Evolutionary conservation across 2,113 vertebrate species (phyloP).

Genomic region (Phalacrocorax pelagicus): DNA sequence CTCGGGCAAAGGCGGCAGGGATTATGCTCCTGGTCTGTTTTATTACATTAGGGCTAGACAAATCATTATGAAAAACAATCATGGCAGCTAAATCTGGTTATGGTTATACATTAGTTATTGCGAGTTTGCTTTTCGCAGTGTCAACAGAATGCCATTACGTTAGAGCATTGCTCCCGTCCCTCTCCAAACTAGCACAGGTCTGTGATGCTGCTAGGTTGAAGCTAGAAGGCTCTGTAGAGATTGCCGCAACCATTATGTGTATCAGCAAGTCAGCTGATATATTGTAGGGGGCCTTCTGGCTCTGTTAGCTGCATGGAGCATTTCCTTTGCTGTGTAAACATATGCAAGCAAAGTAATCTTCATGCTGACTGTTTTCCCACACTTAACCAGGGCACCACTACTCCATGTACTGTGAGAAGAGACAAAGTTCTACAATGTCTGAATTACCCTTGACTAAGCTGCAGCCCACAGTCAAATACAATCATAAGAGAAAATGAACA

Average conservation of each 20-base stretch:
- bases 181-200: background rate
- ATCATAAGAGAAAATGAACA: rapidly evolving
- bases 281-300: background rate
- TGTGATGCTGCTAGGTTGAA: background rate
- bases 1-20: background rate
- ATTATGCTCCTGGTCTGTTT: background rate
- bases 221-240: background rate
- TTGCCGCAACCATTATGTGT: background rate
- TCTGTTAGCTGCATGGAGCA: background rate
- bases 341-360: background rate
- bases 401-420: background rate
- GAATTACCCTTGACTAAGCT: background rate
- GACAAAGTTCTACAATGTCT: rapidly evolving
- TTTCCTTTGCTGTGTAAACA: background rate
- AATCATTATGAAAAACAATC: background rate
- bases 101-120: background rate
- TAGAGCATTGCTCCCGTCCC: background rate
- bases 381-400: rapidly evolving
- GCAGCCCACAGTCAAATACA: background rate
- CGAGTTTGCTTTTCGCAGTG: background rate
- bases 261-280: background rate
- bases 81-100: background rate
- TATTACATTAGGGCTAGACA: background rate
- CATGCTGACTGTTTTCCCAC: background rate
- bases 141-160: rapidly evolving